Conservation (phyloP, 2,113 vertebrate genomes). For the Xiphophorus couchianus region DNA sequence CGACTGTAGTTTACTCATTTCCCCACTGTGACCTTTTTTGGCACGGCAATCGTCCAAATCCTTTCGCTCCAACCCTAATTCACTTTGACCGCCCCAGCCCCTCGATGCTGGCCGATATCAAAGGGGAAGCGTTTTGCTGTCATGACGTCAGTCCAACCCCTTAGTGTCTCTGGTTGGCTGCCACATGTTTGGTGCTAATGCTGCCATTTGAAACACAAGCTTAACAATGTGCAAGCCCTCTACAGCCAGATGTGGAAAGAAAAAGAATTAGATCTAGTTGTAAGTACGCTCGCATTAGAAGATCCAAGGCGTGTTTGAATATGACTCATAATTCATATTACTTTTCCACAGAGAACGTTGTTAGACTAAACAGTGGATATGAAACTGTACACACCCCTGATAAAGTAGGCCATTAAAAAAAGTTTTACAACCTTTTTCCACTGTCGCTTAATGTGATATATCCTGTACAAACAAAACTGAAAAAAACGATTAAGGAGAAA, state of each 20-base stretch:
- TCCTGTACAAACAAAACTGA: no score
- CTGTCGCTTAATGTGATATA: no score
- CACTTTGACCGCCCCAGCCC: slow-evolving; percentile 36
- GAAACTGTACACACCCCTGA: neutral
- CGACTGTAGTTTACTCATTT: slow-evolving; percentile 8
- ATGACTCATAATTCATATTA: neutral
- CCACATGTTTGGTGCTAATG: slow-evolving; percentile 29
- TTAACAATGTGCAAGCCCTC: slow-evolving; percentile 27
- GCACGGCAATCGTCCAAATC: slow-evolving; percentile 52
- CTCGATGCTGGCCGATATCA: slow-evolving; percentile 46
- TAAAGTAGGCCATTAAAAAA: no score
- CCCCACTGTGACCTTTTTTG: slow-evolving; percentile 41
- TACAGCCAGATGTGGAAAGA: slow-evolving; percentile 1
- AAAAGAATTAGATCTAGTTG: slow-evolving; percentile 10
- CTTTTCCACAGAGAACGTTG: neutral
- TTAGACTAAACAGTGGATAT: neutral
- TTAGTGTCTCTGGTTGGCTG: slow-evolving; percentile 34
- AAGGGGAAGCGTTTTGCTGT: slow-evolving; percentile 52
- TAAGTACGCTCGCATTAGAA: neutral
- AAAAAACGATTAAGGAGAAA: no score
- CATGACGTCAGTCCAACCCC: slow-evolving; percentile 57
- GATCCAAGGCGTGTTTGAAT: slow-evolving; percentile 13
- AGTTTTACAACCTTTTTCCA: no score
- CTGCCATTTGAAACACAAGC: slow-evolving; percentile 29
- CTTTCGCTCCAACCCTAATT: slow-evolving; percentile 55